These are phyloP conservation scores for Noctua fimbriata DNA, from an alignment of 2,888 invertebrate species.

Conservation along the genomic window DNA sequence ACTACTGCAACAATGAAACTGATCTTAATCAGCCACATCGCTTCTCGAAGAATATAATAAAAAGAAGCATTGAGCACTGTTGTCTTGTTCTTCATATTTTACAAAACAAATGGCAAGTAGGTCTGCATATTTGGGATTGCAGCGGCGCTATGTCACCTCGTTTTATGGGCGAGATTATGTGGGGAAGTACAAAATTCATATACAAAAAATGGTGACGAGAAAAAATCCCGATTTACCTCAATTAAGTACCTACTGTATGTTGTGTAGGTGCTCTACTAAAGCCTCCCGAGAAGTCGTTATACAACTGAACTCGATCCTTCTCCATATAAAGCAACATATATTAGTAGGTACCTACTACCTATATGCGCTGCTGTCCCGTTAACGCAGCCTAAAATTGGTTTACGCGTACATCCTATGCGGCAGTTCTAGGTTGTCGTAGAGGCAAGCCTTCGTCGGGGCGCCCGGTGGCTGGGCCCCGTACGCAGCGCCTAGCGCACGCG, in stretches of 20 bases:
- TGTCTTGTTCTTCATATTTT: conserved; percentile 33
- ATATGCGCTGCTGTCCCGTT: neutral
- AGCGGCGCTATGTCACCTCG: neutral
- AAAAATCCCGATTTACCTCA: conserved; percentile 13
- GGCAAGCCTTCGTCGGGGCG: conserved; percentile 76
- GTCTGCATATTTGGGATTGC: conserved; percentile 32
- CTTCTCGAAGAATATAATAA: neutral
- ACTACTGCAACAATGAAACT: conserved; percentile 29
- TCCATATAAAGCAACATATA: neutral
- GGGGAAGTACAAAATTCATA: neutral
- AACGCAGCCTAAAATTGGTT: neutral
- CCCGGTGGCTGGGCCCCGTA: conserved; percentile 70
- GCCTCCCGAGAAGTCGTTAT: neutral
- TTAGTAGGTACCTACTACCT: neutral
- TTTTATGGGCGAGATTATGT: neutral
- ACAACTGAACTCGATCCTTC: neutral
- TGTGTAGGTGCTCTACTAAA: neutral
- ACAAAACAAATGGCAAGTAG: neutral
- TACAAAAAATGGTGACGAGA: neutral
- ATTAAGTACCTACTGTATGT: neutral
- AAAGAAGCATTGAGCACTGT: conserved; percentile 11
- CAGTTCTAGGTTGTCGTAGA: conserved; percentile 69
- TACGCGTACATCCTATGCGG: conserved; percentile 37
- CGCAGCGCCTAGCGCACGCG: conserved; percentile 69
- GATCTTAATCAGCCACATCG: conserved; percentile 12